Conservation (phyloP, 2,888 invertebrate genomes). For the Cheilosia soror region DNA sequence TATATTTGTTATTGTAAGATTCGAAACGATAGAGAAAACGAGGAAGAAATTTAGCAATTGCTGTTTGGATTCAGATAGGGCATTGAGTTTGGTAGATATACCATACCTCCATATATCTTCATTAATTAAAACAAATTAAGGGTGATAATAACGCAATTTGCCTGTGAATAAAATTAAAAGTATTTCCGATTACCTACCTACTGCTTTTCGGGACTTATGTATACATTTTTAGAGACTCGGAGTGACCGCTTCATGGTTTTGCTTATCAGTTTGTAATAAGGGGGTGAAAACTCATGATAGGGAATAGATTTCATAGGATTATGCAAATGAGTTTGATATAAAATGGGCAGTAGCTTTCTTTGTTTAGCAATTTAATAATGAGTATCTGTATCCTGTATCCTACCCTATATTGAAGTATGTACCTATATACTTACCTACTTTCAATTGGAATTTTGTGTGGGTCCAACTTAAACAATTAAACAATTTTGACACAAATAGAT, state of each 20-base stretch:
- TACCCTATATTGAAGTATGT: too few relatives aligned
- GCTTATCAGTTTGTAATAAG: too few relatives aligned
- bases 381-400: too few relatives aligned
- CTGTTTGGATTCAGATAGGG: constrained; percentile 16
- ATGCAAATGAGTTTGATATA: constrained; percentile 32
- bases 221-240: constrained; percentile 20
- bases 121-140: constrained; percentile 65
- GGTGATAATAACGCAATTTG: constrained; percentile 50
- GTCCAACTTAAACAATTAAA: too few relatives aligned
- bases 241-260: constrained; percentile 46
- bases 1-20: constrained; percentile 19
- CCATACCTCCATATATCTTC: constrained; percentile 15
- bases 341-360: not conserved
- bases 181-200: constrained; percentile 13
- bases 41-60: constrained; percentile 17
- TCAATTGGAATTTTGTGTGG: too few relatives aligned
- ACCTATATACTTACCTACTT: too few relatives aligned
- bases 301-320: constrained; percentile 32
- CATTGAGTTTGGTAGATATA: constrained; percentile 1
- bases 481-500: too few relatives aligned
- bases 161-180: not conserved
- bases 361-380: too few relatives aligned
- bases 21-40: constrained; percentile 2
- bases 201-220: not conserved
- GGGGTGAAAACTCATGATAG: constrained; percentile 23